phyloP scores from a whole-genome alignment of 37 sponge, comb jelly and placozoan genomes.

The Eunapius fragilis region DNA sequence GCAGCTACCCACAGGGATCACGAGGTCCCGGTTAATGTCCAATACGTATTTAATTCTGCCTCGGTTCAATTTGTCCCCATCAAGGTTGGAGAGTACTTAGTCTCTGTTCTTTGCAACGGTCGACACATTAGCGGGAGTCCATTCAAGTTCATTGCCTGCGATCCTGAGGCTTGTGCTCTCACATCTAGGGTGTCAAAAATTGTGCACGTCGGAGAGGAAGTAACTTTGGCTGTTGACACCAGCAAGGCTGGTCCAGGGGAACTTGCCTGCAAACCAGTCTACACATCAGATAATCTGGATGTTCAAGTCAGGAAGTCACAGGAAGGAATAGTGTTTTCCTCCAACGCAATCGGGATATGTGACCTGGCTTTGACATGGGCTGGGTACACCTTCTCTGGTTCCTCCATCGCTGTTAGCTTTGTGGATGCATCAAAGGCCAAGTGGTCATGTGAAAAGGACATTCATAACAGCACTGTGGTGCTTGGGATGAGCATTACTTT shows the following conservation, averaged over 20 bases:
- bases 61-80: slow-evolving; percentile 61
- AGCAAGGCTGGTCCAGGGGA: slow-evolving; percentile 64
- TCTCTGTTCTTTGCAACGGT: slow-evolving; percentile 49
- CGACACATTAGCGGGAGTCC: slow-evolving; percentile 79
- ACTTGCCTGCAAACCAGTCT: slow-evolving; percentile 23
- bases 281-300: slow-evolving; percentile 33
- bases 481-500: slow-evolving; percentile 35
- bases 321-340: slow-evolving; percentile 14
- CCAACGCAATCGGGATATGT: slow-evolving; percentile 18
- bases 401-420: slow-evolving; percentile 31
- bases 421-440: slow-evolving; percentile 55
- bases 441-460: slow-evolving; percentile 22
- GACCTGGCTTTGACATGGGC: slow-evolving; percentile 50
- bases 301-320: background rate
- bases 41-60: slow-evolving; percentile 21
- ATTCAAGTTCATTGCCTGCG: slow-evolving; percentile 52
- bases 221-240: slow-evolving; percentile 20
- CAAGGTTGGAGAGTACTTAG: slow-evolving; percentile 60
- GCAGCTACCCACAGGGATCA: slow-evolving; percentile 56
- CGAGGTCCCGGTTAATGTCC: slow-evolving; percentile 53
- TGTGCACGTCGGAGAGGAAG: slow-evolving; percentile 44
- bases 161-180: slow-evolving; percentile 55
- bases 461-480: background rate
- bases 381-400: slow-evolving; percentile 36
- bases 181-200: slow-evolving; percentile 15